These are phyloP conservation scores for Gymnogyps californianus DNA, from an alignment of 2,113 vertebrate genomes.

Conservation along the genomic window DNA sequence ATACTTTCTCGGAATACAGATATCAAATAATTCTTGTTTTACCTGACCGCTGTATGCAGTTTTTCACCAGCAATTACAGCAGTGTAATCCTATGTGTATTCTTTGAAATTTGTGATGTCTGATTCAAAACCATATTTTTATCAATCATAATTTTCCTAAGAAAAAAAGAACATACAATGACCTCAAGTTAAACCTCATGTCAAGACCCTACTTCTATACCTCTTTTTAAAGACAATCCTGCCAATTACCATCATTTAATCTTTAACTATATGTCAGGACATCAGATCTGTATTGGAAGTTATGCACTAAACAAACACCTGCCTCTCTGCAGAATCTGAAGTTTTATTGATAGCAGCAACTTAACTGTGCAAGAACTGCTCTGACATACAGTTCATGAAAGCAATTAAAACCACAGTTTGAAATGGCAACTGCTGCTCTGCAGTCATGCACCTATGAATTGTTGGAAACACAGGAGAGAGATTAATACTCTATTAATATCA, in stretches of 20 bases:
- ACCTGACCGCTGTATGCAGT: neutral
- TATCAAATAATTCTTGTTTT: neutral
- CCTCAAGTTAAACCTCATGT: neutral
- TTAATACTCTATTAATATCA: neutral
- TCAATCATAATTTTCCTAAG: neutral
- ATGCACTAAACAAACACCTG: neutral
- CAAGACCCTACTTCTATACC: neutral
- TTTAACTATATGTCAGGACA: neutral
- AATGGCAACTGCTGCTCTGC: neutral
- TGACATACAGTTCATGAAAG: neutral
- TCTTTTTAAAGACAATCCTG: neutral
- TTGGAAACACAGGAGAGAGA: neutral
- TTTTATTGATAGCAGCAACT: neutral
- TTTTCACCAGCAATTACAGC: neutral
- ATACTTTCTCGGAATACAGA: neutral
- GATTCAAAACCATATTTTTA: neutral
- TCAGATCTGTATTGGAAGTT: neutral
- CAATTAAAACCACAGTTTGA: neutral
- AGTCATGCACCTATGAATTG: neutral
- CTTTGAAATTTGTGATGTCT: neutral
- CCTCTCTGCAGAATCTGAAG: neutral
- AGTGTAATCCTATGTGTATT: neutral
- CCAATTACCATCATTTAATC: neutral
- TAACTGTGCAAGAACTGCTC: neutral
- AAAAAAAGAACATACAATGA: neutral